A percentile compares a stretch with the other conserved stretches of the same genome.
Evolutionary conservation across 1,140 invertebrate genomes (phyloP).

Genomic region (Cyrtorhinus lividipennis): DNA sequence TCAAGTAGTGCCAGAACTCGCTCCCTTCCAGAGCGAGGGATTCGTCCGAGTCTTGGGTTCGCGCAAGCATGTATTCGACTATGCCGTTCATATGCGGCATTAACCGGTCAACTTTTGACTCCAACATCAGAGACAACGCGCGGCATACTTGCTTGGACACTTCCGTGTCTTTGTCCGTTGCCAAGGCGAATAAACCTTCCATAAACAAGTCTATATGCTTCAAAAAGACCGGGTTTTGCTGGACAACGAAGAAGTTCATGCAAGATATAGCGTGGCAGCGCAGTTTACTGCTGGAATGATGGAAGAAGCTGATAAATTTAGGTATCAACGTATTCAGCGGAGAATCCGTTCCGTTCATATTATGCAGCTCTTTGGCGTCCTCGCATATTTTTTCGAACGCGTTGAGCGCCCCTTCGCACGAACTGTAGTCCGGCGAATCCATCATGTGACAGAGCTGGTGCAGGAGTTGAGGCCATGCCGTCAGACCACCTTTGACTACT

Average conservation of each 20-base stretch:
- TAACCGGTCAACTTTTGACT: slow-evolving; percentile 15
- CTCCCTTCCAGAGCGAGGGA: slow-evolving; percentile 51
- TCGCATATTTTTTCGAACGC: slow-evolving; percentile 11
- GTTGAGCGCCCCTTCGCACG: slow-evolving; percentile 8
- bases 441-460: slow-evolving; percentile 5
- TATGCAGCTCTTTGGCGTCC: slow-evolving; percentile 6
- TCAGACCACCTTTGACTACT: neutral
- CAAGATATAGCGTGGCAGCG: neutral
- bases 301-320: neutral
- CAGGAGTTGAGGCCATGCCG: slow-evolving; percentile 9
- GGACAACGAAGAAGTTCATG: neutral
- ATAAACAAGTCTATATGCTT: slow-evolving; percentile 27
- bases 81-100: slow-evolving; percentile 12
- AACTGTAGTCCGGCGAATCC: neutral
- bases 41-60: slow-evolving; percentile 42
- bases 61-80: slow-evolving; percentile 44
- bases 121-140: neutral
- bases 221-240: neutral
- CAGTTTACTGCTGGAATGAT: slow-evolving; percentile 1
- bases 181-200: slow-evolving; percentile 61
- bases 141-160: slow-evolving; percentile 10
- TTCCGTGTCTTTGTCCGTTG: slow-evolving; percentile 50
- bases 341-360: neutral
- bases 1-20: slow-evolving; percentile 54
- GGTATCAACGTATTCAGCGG: neutral